phyloP scores from a whole-genome alignment of 2,888 invertebrate species.

The Nomada fabriciana region DNA sequence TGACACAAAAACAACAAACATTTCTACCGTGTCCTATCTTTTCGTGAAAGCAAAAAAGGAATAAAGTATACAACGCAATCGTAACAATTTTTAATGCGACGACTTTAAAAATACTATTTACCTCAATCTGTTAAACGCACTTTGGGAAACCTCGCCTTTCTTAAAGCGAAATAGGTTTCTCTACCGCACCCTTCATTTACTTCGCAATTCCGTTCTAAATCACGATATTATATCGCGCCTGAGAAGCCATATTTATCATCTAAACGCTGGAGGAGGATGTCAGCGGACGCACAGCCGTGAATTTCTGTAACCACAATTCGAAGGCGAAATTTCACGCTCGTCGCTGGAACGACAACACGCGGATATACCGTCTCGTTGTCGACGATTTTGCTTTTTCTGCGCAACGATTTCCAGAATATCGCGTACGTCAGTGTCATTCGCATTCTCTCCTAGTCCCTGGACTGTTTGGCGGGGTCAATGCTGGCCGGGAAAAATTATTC shows the following conservation, averaged over 20 bases:
- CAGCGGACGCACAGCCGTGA: neutral
- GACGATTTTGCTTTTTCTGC: constrained; percentile 35
- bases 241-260: constrained; percentile 21
- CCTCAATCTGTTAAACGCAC: no score
- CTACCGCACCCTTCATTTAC: neutral
- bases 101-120: no score
- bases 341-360: constrained; percentile 30
- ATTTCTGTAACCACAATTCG: constrained; percentile 31
- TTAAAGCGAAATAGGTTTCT: neutral
- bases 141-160: no score
- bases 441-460: constrained; percentile 16
- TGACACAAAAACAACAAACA: no score
- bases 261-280: neutral
- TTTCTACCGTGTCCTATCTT: no score
- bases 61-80: no score
- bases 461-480: neutral
- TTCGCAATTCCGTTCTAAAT: neutral
- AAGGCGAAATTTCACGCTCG: constrained; percentile 55
- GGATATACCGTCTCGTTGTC: neutral
- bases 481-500: constrained; percentile 4
- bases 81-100: no score
- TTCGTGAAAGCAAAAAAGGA: no score
- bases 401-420: constrained; percentile 29
- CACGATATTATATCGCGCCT: no score
- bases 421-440: constrained; percentile 40